Evolutionary conservation across 2,888 invertebrate species (phyloP).

Genomic region (Psococerastis gibbosa): DNA sequence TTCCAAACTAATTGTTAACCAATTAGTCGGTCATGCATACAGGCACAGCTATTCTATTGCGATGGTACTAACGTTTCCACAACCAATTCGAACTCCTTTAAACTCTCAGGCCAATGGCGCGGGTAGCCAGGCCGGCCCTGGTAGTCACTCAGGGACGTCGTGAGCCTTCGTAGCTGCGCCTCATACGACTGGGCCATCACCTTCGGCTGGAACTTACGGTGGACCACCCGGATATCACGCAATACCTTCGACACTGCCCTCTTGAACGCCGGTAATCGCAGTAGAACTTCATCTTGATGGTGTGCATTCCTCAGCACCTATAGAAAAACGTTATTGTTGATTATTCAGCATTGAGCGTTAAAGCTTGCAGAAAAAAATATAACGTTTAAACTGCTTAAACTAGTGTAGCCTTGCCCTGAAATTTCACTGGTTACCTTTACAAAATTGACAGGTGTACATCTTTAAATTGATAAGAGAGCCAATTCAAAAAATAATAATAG

Average conservation of each 20-base stretch:
- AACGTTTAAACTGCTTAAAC: too few relatives aligned
- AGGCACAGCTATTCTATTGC: too few relatives aligned
- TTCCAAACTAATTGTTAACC: too few relatives aligned
- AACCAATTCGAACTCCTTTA: slow-evolving; percentile 62
- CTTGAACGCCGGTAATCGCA: slow-evolving; percentile 64
- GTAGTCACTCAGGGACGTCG: slow-evolving; percentile 67
- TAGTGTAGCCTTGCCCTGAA: too few relatives aligned
- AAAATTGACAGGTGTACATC: too few relatives aligned
- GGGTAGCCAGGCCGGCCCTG: slow-evolving; percentile 46
- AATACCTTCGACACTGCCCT: slow-evolving; percentile 67
- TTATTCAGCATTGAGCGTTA: too few relatives aligned
- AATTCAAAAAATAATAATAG: too few relatives aligned
- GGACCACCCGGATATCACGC: slow-evolving; percentile 61
- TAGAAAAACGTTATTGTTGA: neutral
- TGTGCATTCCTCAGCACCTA: slow-evolving; percentile 31
- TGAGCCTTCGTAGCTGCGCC: slow-evolving; percentile 59
- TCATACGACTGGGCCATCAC: slow-evolving; percentile 76
- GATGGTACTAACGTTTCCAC: slow-evolving; percentile 68
- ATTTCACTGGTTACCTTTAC: too few relatives aligned
- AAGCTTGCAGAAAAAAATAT: too few relatives aligned
- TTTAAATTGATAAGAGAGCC: too few relatives aligned
- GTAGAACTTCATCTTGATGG: slow-evolving; percentile 44
- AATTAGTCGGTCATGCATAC: too few relatives aligned
- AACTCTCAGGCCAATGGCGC: slow-evolving; percentile 46
- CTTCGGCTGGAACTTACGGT: slow-evolving; percentile 80